Evolutionary conservation across 2,113 vertebrate genomes (phyloP).

Genomic region (Pygoscelis adeliae): DNA sequence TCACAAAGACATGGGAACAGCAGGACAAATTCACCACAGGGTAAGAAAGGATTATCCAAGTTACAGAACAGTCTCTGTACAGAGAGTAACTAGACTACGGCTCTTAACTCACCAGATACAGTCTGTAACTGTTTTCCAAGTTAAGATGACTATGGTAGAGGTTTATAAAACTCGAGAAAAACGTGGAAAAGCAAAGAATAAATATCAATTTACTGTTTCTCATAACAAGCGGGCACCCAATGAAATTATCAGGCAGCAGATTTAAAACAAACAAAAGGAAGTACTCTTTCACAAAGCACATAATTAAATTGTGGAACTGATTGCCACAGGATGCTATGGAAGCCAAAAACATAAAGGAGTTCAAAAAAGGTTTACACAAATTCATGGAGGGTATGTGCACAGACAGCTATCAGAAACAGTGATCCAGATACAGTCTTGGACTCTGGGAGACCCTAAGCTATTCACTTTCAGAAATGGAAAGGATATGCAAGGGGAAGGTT

Average conservation of each 20-base stretch:
- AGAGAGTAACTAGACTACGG: not conserved
- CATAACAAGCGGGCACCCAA: not conserved
- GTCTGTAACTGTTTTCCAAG: not conserved
- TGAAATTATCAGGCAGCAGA: slow-evolving; percentile 43
- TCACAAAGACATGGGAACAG: not conserved
- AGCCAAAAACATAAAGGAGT: slow-evolving; percentile 26
- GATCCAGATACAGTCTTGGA: not conserved
- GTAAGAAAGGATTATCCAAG: not conserved
- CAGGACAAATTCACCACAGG: not conserved
- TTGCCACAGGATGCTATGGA: slow-evolving; percentile 35
- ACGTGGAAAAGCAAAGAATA: not conserved
- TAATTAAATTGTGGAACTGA: slow-evolving; percentile 28
- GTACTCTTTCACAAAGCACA: not conserved
- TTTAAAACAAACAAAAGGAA: slow-evolving; percentile 49
- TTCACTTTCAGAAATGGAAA: not conserved
- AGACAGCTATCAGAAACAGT: not conserved
- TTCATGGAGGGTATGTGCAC: not conserved
- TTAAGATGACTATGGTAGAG: not conserved
- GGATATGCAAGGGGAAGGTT: not conserved
- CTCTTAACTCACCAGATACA: not conserved
- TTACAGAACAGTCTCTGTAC: not conserved
- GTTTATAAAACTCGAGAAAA: not conserved
- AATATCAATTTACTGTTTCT: not conserved
- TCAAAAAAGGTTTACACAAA: slow-evolving; percentile 42
- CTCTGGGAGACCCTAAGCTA: not conserved